These are phyloP conservation scores for Drosophila sucinea DNA, from an alignment of 1,140 invertebrate species.

Conservation along the genomic window DNA sequence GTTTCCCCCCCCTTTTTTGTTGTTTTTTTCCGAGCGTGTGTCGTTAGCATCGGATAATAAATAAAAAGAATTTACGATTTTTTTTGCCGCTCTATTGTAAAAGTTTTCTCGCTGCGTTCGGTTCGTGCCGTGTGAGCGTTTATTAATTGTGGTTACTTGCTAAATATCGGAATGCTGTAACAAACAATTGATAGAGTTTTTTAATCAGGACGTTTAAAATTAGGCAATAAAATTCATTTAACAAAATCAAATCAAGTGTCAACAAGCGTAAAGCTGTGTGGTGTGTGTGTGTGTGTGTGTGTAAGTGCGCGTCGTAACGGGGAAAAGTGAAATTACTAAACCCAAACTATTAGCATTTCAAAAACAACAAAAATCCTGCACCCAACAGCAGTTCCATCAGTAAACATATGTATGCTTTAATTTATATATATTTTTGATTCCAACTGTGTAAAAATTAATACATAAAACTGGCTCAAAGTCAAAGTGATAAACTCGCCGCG, in stretches of 20 bases:
- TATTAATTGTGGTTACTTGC: constrained; percentile 1
- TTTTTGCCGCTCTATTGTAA: constrained; percentile 5
- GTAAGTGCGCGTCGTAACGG: constrained; percentile 9
- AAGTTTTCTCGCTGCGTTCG: constrained; percentile 1
- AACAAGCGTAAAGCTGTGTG: not conserved
- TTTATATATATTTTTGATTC: not conserved
- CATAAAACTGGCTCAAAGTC: constrained; percentile 56
- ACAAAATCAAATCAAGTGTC: not conserved
- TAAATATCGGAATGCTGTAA: not conserved
- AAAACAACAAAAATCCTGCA: not conserved
- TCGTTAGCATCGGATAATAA: no score
- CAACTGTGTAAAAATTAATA: constrained; percentile 3
- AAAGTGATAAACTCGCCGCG: constrained; percentile 63
- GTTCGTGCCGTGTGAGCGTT: constrained; percentile 8
- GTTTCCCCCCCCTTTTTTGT: no score
- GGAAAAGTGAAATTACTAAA: constrained; percentile 50
- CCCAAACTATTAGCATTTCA: constrained; percentile 16
- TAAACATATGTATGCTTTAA: constrained; percentile 18
- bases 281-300: constrained; percentile 10
- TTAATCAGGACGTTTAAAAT: not conserved
- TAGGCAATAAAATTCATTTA: constrained; percentile 4
- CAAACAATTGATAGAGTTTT: constrained; percentile 15
- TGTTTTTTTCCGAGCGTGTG: no score
- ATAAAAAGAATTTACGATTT: not conserved
- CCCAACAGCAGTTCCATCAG: not conserved